Conservation (phyloP, 2,113 vertebrate genomes). For the Xiphophorus couchianus region DNA sequence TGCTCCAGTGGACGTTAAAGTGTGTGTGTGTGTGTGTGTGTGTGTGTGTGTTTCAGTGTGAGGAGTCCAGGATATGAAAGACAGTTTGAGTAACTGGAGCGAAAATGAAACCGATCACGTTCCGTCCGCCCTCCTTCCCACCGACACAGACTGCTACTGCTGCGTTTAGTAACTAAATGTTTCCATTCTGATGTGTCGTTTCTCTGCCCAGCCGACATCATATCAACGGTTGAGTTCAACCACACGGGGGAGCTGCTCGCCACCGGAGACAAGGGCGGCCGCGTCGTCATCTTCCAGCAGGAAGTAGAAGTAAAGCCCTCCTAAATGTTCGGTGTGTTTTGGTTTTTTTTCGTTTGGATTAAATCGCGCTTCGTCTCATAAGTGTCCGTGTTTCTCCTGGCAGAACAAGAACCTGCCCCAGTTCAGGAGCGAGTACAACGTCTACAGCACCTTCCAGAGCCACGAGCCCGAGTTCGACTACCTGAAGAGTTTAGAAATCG, state of each 20-base stretch:
- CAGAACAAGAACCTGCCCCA: conserved; percentile 95
- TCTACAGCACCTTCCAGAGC: conserved; percentile 99
- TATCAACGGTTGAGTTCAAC: conserved; percentile 99
- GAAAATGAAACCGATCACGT: conserved; percentile 10
- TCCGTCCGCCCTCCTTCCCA: conserved; percentile 1
- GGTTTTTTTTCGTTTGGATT: no score
- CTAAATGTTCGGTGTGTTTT: neutral
- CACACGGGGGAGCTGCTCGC: conserved; percentile 98
- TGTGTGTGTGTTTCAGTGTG: conserved; percentile 8
- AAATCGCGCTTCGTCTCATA: neutral
- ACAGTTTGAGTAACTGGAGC: conserved; percentile 4
- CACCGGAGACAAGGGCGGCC: conserved; percentile 97
- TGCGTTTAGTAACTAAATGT: neutral
- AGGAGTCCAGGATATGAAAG: conserved; percentile 26
- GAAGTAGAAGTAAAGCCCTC: conserved; percentile 89
- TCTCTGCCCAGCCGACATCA: conserved; percentile 92
- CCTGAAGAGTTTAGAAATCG: conserved; percentile 99
- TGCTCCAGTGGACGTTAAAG: conserved; percentile 67
- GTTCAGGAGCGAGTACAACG: conserved; percentile 97
- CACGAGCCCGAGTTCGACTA: conserved; percentile 99
- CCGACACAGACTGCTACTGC: neutral
- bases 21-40: conserved; percentile 45
- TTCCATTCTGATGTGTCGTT: neutral
- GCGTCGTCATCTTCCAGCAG: conserved; percentile 98
- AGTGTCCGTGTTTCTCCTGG: conserved; percentile 6